These are phyloP conservation scores for Bombus pyrosoma DNA, from an alignment of 1,140 invertebrate genomes.

Conservation along the genomic window DNA sequence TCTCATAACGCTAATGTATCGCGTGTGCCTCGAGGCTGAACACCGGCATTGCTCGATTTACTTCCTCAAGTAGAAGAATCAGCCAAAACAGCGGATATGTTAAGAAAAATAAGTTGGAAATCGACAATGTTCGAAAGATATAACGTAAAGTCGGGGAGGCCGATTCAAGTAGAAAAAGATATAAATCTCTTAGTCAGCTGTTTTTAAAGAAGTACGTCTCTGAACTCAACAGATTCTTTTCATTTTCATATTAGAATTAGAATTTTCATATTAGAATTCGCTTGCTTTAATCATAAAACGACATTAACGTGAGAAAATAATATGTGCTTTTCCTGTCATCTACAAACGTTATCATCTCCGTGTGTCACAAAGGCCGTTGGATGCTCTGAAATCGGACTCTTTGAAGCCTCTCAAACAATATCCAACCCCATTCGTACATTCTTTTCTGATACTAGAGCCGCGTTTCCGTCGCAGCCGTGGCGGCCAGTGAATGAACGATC, in stretches of 20 bases:
- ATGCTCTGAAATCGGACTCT: background rate
- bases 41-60: background rate
- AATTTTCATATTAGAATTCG: no score
- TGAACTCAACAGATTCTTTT: no score
- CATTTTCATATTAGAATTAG: no score
- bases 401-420: background rate
- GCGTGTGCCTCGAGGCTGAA: slow-evolving; percentile 20
- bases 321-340: no score
- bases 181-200: background rate
- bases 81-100: background rate
- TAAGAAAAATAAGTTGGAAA: background rate
- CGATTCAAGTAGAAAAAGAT: background rate
- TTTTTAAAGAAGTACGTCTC: no score
- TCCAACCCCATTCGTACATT: background rate
- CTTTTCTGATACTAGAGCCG: background rate
- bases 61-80: background rate
- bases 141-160: background rate
- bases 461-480: slow-evolving; percentile 7
- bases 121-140: background rate
- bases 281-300: no score
- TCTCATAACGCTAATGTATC: slow-evolving; percentile 67
- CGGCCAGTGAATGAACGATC: slow-evolving; percentile 60
- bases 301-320: no score
- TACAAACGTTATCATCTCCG: no score
- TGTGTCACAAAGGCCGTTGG: background rate